Evolutionary conservation across 2,888 invertebrate genomes (phyloP), one percentile per base, ranked within the genome.

Genomic region (Drosophila tanythrix): DNA sequence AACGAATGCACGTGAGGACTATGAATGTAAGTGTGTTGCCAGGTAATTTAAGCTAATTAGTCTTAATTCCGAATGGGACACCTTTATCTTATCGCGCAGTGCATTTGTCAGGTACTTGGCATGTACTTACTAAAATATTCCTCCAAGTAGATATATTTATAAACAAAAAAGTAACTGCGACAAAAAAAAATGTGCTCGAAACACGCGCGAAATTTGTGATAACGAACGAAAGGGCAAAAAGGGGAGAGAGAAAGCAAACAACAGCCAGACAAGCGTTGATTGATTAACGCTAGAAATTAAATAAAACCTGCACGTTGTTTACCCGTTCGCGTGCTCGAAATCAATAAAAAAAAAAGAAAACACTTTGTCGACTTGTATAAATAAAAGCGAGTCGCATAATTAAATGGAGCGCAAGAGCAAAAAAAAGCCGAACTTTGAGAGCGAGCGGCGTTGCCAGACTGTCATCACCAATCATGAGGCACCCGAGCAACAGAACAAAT

Each of bases 271-370:
- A 58, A 36, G 62, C 63, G 63, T 68, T 67, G 71, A 75, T 80
- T 83, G 86, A 88, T 86, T 86, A 87, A 74, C 84, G 79, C 79
- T 61, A 76, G 76, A 74, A 87, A 87, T 88, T 82, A 77, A 73
- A 15, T 25, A 82, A 72, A 71, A 79, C 73, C 67, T 52, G 70
- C 43, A 46, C 59, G 82, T 57, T 63, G 69, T 50, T 63, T 43
- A 51, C 56, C 46, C 67, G 59, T 29, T 66, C 74, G 67, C 66
- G 51, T 59, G 59, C 66, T 66, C 63, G 57, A 70, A 88, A 76
- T 88, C 79, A 85, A 85, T 88, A 81, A 69, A 74, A 81, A 60
- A n/a, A 46, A 43, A 25, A 21, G 4, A 13, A 46, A 46, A 68
- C 72, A 74, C 68, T 65, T 46, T 62, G 79, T 69, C 71, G 80